phyloP scores from a whole-genome alignment of 2,888 invertebrate species.

The Macrosoma leucophasiata region DNA sequence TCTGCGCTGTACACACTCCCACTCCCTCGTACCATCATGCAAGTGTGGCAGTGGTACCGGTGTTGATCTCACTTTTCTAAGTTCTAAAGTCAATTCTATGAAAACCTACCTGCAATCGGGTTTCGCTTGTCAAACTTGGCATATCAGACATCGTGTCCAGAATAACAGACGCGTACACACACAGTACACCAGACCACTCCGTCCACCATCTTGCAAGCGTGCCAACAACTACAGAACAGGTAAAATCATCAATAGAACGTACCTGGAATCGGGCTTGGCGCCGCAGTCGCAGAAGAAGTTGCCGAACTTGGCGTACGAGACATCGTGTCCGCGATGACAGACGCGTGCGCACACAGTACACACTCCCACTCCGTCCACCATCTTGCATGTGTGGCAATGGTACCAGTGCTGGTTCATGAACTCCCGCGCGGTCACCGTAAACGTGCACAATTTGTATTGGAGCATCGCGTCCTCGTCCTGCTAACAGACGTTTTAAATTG shows the following conservation, averaged over 20 bases:
- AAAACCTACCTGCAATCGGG: constrained; percentile 80
- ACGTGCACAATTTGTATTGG: constrained; percentile 95
- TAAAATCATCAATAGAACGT: too few species aligned
- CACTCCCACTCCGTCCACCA: constrained; percentile 98
- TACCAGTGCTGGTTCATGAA: constrained; percentile 99
- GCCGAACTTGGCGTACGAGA: constrained; percentile 97
- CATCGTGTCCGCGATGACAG: constrained; percentile 97
- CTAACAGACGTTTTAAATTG: too few species aligned
- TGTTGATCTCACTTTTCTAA: too few species aligned
- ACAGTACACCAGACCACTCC: too few species aligned
- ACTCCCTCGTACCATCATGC: too few species aligned
- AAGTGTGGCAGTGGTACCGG: too few species aligned
- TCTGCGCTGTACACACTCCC: too few species aligned
- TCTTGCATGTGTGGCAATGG: constrained; percentile 98
- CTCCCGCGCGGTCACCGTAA: constrained; percentile 96
- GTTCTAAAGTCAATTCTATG: too few species aligned
- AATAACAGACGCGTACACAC: too few species aligned
- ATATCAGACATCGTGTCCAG: constrained; percentile 92
- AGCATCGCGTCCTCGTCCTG: constrained; percentile 90
- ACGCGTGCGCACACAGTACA: constrained; percentile 98
- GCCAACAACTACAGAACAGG: too few species aligned
- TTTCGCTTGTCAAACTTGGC: constrained; percentile 99
- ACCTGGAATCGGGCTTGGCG: constrained; percentile 89
- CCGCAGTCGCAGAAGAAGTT: constrained; percentile 99
- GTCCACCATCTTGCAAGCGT: too few species aligned